Percentiles rank a stretch among this genome's conserved stretches.
Conservation (phyloP, 2,888 invertebrate genomes). For the Brenthis ino region DNA sequence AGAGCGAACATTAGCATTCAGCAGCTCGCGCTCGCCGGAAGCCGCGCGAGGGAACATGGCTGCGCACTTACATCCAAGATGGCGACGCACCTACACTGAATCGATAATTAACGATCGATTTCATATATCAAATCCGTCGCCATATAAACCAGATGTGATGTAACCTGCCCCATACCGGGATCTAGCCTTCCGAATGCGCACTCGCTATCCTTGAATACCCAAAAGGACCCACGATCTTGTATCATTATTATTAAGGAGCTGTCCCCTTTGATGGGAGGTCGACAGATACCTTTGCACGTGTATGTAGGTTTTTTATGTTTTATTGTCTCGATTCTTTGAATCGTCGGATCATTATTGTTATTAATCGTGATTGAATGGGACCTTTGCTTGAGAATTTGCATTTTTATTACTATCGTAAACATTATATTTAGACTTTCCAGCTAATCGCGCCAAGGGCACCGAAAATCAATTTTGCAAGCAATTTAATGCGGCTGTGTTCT, state of each 20-base stretch:
- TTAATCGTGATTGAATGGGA: constrained; percentile 44
- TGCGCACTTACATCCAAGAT: constrained; percentile 74
- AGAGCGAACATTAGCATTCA: constrained; percentile 76
- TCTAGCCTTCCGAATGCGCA: constrained; percentile 59
- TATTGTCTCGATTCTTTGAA: constrained; percentile 59
- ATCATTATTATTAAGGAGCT: constrained; percentile 57
- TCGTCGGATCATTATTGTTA: constrained; percentile 47
- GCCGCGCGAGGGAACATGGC: constrained; percentile 74
- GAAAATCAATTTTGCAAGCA: not conserved
- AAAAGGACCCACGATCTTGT: constrained; percentile 57
- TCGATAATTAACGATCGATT: constrained; percentile 80
- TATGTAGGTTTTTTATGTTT: constrained; percentile 60
- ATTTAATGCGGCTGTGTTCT: not conserved
- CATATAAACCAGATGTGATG: constrained; percentile 71
- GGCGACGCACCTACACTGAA: constrained; percentile 67
- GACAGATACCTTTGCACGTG: constrained; percentile 55
- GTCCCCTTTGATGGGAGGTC: constrained; percentile 64
- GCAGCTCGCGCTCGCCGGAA: constrained; percentile 76
- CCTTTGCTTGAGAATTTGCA: constrained; percentile 42
- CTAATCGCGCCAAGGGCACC: constrained; percentile 3
- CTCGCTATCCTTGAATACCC: constrained; percentile 63
- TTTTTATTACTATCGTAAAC: constrained; percentile 35
- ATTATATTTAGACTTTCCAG: constrained; percentile 20
- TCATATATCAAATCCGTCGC: constrained; percentile 75
- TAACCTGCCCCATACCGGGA: constrained; percentile 66